A percentile compares a stretch with the other conserved stretches of the same genome.
These are phyloP conservation scores for Orestias chungarensis DNA, from an alignment of 2,797 vertebrate genomes.

Conservation along the genomic window DNA sequence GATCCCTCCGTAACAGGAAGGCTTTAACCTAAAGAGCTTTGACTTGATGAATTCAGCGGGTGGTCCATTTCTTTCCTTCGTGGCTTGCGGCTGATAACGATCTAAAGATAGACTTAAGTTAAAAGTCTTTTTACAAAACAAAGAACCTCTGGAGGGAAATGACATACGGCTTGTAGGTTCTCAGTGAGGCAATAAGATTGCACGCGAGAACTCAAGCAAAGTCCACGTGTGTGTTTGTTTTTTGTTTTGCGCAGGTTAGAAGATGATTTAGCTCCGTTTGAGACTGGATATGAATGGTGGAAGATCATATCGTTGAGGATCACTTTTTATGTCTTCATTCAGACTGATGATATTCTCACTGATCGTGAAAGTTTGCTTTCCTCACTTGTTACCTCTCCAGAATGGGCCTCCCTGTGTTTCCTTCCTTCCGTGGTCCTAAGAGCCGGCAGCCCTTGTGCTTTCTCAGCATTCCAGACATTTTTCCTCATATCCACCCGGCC, in stretches of 20 bases:
- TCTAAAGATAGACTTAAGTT: constrained; percentile 43
- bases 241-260: constrained; percentile 27
- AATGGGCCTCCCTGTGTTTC: constrained; percentile 46
- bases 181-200: constrained; percentile 29
- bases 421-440: constrained; percentile 60
- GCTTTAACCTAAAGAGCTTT: constrained; percentile 20
- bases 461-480: constrained; percentile 80
- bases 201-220: constrained; percentile 31
- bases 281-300: constrained; percentile 6
- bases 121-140: constrained; percentile 51
- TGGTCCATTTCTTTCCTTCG: constrained; percentile 50
- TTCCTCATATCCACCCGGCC: constrained; percentile 69
- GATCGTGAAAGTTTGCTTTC: constrained; percentile 33
- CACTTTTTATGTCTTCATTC: constrained; percentile 14
- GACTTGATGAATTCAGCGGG: constrained; percentile 46
- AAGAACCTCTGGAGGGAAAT: constrained; percentile 57
- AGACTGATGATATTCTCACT: constrained; percentile 23
- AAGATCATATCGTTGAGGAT: constrained; percentile 7
- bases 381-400: constrained; percentile 4
- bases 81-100: constrained; percentile 48
- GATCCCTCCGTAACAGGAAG: constrained; percentile 41
- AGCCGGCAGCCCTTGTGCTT: constrained; percentile 58
- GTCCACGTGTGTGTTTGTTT: constrained; percentile 35
- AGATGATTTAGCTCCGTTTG: constrained; percentile 18
- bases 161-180: constrained; percentile 47